Evolutionary conservation across 2,797 vertebrate genomes (phyloP), one percentile per base, ranked within the genome.

Genomic region (Tokudaia tokunoshimensis): DNA sequence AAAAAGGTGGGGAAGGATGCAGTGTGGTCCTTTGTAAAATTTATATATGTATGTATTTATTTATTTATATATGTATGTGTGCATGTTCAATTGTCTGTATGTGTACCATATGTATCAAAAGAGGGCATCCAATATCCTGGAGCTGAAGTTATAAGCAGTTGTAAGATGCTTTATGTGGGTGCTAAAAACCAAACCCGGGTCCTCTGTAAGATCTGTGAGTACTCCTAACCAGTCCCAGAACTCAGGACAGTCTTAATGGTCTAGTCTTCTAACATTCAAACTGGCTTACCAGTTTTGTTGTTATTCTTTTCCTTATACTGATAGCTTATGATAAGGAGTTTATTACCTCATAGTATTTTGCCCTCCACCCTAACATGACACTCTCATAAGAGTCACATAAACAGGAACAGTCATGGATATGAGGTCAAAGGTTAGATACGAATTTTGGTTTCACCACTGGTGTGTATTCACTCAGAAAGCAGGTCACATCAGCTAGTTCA

Each of bases 1-100:
- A 86, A 92, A n/a, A 57, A 83, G 88, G 86, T 83, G 65, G 74
- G 94, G 50, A 79, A 78, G 41, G 41, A 89, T 41, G 72, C 52
- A 47, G 67, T 61, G 37, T 7, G 17, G 19, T 41, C 7, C 3
- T 83, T 83, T 29, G 26, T 41, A 29, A 83, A 83, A 12, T 83
- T 8, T 24, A 37, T 61, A 26, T 83, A 19, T 70, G 34, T n/a
- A n/a, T n/a, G 34, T 70, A n/a, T 70, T 15, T 70, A n/a, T 31
- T 1, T 70, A 37, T 70, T 6, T 65, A 31, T 47, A 47, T 47
- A 24, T 61, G 15, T 44, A 20, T 34, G 26, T 82, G 41, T 50
- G 5, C 17, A 41, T 34, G 14, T 29, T 10, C 29, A 47, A 1
- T 34, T 47, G 26, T 65, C 61, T 31, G 26, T 50, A 22, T 65